These are phyloP conservation scores for Hystrix cristata DNA, from an alignment of 2,113 vertebrate species.

Conservation along the genomic window DNA sequence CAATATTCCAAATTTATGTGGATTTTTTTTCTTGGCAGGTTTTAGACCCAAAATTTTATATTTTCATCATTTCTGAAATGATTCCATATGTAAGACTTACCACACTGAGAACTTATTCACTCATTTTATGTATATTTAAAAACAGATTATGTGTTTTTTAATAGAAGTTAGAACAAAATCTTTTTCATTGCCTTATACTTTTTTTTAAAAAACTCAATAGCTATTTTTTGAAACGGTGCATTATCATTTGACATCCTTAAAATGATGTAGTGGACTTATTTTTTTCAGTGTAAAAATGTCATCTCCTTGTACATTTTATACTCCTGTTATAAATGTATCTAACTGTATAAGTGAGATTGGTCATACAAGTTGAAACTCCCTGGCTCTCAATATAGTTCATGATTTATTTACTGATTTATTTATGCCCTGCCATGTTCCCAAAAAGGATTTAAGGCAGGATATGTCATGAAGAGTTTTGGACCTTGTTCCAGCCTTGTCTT, in stretches of 20 bases:
- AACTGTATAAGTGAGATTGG: conserved; percentile 47
- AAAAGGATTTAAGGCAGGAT: conserved; percentile 63
- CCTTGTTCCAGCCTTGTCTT: conserved; percentile 50
- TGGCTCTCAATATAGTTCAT: conserved; percentile 62
- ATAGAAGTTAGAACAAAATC: conserved; percentile 55
- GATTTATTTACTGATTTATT: conserved; percentile 71
- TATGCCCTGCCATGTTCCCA: conserved; percentile 54
- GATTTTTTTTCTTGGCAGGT: conserved; percentile 71
- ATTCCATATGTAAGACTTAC: conserved; percentile 71
- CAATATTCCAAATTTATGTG: conserved; percentile 70
- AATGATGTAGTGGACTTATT: conserved; percentile 33
- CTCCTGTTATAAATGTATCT: conserved; percentile 16
- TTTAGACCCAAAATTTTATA: conserved; percentile 71
- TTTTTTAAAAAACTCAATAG: neutral
- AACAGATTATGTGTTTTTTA: conserved; percentile 42
- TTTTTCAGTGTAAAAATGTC: conserved; percentile 49
- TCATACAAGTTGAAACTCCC: conserved; percentile 57
- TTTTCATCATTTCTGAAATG: conserved; percentile 71
- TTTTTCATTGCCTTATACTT: conserved; percentile 58
- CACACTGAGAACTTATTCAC: conserved; percentile 72
- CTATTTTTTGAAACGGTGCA: neutral
- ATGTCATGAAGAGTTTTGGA: conserved; percentile 63
- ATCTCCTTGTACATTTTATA: conserved; percentile 34
- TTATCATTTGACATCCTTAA: conserved; percentile 58
- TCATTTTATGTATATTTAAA: conserved; percentile 75